Evolutionary conservation across 2,888 invertebrate species (phyloP).

Genomic region (Quadriops clusia): DNA sequence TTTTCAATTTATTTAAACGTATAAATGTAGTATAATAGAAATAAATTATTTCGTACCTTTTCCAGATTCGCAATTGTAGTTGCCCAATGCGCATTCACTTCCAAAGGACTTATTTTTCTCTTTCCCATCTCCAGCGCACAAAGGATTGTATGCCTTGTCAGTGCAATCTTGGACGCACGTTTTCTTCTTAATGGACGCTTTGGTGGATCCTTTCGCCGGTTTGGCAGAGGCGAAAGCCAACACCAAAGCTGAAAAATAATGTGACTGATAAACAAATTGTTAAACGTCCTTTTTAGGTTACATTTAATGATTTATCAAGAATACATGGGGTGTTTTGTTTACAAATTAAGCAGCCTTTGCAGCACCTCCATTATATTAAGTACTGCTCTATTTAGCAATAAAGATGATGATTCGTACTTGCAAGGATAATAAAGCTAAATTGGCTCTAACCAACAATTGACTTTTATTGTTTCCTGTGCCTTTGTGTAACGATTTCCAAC

Average conservation of each 20-base stretch:
- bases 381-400: too few relatives aligned
- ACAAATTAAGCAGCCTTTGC: too few relatives aligned
- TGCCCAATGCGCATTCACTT: constrained; percentile 49
- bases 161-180: constrained; percentile 46
- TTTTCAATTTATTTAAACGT: neutral
- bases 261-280: neutral
- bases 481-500: too few relatives aligned
- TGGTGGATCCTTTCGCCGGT: constrained; percentile 52
- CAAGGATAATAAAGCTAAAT: too few relatives aligned
- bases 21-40: constrained; percentile 1
- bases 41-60: constrained; percentile 41
- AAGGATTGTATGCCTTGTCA: constrained; percentile 42
- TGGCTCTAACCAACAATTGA: too few relatives aligned
- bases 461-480: too few relatives aligned
- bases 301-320: too few relatives aligned
- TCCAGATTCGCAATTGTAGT: constrained; percentile 54
- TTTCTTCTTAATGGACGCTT: constrained; percentile 43
- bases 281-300: constrained; percentile 1
- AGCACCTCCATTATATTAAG: too few relatives aligned
- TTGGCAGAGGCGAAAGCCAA: constrained; percentile 34
- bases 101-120: constrained; percentile 48
- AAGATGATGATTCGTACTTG: too few relatives aligned
- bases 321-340: too few relatives aligned
- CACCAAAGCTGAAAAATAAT: constrained; percentile 11
- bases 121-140: constrained; percentile 49